phyloP scores from a whole-genome alignment of 2,797 vertebrate genomes.

The Petrocephalus sullivani region DNA sequence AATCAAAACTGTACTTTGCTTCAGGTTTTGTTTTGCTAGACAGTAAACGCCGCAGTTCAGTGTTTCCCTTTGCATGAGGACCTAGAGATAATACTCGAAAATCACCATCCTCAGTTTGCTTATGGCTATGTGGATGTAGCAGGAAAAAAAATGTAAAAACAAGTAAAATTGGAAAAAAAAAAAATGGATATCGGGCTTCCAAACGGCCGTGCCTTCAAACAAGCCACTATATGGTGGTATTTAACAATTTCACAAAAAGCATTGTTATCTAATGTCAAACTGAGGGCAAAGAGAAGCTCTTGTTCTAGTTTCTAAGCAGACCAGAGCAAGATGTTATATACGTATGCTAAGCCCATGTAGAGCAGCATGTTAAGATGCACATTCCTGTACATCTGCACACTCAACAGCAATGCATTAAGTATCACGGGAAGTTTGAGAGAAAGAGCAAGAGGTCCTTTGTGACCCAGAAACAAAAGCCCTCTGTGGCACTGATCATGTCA shows the following conservation, averaged over 20 bases:
- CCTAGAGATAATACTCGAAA: background rate
- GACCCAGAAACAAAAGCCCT: conserved; percentile 2
- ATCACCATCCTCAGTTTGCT: background rate
- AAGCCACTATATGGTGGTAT: background rate
- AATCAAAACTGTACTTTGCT: background rate
- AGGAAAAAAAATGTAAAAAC: background rate
- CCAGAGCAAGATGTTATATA: background rate
- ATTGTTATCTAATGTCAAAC: background rate
- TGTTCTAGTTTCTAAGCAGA: background rate
- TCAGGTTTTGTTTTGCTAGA: background rate
- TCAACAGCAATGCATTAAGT: background rate
- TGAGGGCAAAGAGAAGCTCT: background rate
- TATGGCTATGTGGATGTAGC: background rate
- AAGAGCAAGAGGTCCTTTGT: background rate
- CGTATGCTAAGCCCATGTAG: background rate
- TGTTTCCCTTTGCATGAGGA: background rate
- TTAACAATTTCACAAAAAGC: background rate
- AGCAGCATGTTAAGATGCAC: background rate
- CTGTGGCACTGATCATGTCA: background rate
- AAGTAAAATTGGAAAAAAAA: background rate
- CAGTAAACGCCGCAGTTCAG: background rate
- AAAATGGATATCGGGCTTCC: background rate
- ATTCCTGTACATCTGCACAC: background rate
- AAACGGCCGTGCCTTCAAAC: background rate
- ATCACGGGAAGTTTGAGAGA: background rate